These are phyloP conservation scores for Chloromyia formosa DNA, from an alignment of 2,888 invertebrate species.

Conservation along the genomic window DNA sequence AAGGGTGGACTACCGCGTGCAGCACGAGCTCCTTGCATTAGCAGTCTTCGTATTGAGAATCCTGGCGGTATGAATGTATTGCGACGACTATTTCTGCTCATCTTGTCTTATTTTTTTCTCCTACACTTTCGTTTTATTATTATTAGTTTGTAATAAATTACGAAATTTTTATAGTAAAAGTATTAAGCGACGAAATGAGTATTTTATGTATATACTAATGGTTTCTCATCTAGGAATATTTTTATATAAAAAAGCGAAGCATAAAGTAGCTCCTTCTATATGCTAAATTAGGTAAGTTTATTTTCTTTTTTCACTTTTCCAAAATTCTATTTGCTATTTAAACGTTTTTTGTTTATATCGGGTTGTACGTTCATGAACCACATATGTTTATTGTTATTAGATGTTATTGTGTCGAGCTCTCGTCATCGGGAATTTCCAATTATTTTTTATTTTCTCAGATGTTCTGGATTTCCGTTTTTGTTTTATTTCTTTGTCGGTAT, in stretches of 20 bases:
- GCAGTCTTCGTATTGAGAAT: constrained; percentile 51
- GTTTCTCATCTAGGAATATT: no score
- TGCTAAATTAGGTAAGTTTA: background rate
- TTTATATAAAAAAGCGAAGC: no score
- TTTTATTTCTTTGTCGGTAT: constrained; percentile 23
- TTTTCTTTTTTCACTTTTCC: background rate
- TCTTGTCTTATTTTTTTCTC: constrained; percentile 5
- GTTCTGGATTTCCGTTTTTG: background rate
- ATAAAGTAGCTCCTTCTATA: no score
- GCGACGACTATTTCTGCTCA: constrained; percentile 42
- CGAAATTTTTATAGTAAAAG: background rate
- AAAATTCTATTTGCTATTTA: background rate
- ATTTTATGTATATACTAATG: background rate
- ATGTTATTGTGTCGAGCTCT: no score
- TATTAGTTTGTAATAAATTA: background rate
- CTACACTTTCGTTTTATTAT: background rate
- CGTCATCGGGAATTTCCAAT: no score
- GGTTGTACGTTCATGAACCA: background rate
- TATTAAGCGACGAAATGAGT: background rate
- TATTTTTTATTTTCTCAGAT: background rate
- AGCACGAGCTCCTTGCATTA: constrained; percentile 51
- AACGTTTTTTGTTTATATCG: background rate
- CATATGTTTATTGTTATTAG: no score
- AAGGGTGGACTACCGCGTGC: constrained; percentile 50
- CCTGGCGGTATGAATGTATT: constrained; percentile 48